Conservation (phyloP, 92 coral and sea anemone genomes). For the Anthopleura xanthogrammica region DNA sequence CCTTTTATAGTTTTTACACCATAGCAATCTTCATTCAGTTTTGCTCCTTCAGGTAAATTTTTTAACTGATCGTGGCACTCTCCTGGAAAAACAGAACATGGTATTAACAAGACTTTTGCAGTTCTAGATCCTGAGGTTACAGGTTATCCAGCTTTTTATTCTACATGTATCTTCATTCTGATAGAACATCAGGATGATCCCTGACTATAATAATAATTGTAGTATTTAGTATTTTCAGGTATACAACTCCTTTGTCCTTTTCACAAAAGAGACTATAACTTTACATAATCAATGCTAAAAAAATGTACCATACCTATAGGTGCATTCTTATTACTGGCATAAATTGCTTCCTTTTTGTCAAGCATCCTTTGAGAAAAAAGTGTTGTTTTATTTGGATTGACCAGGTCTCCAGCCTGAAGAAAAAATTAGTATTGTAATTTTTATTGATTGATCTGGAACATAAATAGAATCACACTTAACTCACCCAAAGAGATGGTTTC, state of each 20-base stretch:
- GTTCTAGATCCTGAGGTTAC: no score
- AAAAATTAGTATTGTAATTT: background rate
- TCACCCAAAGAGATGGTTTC: conserved; percentile 88
- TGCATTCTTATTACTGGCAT: conserved; percentile 80
- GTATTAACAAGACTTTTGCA: no score
- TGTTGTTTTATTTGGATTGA: conserved; percentile 76
- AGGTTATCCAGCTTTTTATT: no score
- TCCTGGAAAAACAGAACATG: conserved; percentile 27
- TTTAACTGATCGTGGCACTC: conserved; percentile 80
- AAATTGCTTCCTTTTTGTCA: conserved; percentile 81
- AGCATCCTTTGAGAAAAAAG: conserved; percentile 81
- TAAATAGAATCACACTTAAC: conserved; percentile 7
- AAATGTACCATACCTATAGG: conserved; percentile 62
- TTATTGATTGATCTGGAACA: no score
- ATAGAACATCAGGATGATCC: no score
- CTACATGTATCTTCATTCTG: no score
- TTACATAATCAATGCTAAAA: background rate
- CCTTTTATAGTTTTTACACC: conserved; percentile 93
- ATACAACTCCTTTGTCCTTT: no score
- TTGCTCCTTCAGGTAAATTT: conserved; percentile 81
- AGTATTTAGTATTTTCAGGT: background rate
- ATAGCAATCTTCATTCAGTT: conserved; percentile 79
- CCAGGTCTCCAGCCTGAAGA: conserved; percentile 91
- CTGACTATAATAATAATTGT: no score
- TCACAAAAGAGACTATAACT: no score